Evolutionary conservation across 2,888 invertebrate species (phyloP), one percentile per base, ranked within the genome.

Genomic region (Polydrusus pterygomalis): DNA sequence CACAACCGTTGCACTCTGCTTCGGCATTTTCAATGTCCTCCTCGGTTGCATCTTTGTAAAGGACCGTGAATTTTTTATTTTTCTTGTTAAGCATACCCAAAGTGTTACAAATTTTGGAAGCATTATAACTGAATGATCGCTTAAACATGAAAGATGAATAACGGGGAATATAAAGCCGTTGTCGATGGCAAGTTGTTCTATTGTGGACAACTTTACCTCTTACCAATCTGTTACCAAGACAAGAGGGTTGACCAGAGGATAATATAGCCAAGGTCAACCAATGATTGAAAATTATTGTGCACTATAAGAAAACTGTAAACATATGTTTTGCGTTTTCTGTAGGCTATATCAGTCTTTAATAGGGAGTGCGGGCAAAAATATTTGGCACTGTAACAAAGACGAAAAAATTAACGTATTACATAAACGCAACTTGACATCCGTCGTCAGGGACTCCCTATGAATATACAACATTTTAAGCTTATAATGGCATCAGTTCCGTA

Each of bases 341-440:
- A 43, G 43, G 43, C n/a, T 43, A 13, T n/a, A 43, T 43, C n/a
- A n/a, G 43, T n/a, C 43, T n/a, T n/a, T 43, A 43, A 43, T n/a
- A n/a, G 43, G 7, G 13, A 43, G 43, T 3, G 43, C 43, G n/a
- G 43, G 43, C 25, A 1, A 25, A 25, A 25, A 25, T 13, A 43
- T 13, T 43, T n/a, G n/a, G n/a, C 43, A 43, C 7, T 43, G n/a
- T n/a, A 10, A n/a, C 6, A 43, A 1, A 1, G n/a, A 43, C 7
- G 43, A 43, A 1, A 43, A 43, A 13, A 43, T n/a, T 8, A 34
- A 34, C 8, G 34, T 9, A 13, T 43, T 13, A 1, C 43, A 43
- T 6, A 43, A 43, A 43, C 43, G n/a, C 6, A 43, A 13, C 43
- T 10, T 43, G 6, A 43, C 9, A 6, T 43, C 43, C 1, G 8